Base-by-base conservation (phyloP, 2,888 invertebrate genomes). In the Thyatira batis region DNA sequence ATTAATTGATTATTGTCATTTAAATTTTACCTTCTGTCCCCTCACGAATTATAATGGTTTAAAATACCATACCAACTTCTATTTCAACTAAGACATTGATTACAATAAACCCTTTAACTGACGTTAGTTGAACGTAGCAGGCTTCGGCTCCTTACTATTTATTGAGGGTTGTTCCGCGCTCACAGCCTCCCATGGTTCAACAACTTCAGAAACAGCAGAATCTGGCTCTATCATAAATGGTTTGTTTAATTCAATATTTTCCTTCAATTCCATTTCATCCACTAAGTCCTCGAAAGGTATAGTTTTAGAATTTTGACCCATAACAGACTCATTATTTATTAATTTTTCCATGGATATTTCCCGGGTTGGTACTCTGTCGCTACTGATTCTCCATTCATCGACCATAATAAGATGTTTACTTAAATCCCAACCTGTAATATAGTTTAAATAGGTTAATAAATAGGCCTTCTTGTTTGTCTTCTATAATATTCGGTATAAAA, bases 371-470 rank as follows among this genome's bases (percentile, higher is more conserved):
- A 55, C 23, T 49, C 53, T 60, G 11, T 59, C 56, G 8, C 57
- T 59, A 51, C 61, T 67, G 25, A 85, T 28, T 11, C 94, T 92
- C 93, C 94, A 95, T 73, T 94, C 93, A 50, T 93, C 94, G 2
- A 93, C 87, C 50, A 93, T 80, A 21, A 95, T 69, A 21, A 94
- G 84, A 78, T 94, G 94, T 58, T 89, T 92, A 49, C 86, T 87
- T 17, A 92, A 81, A 51, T 88, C 84, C 95, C 95, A 95, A 49
- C 94, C 95, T 95, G 72, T 44, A 79, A 77, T 57, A 61, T 61
- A 54, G 8, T 30, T n/a, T 11, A 51, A 56, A 53, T 30, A 39
- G 23, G 21, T 51, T 51, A 50, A 54, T 52, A 11, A n/a, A 13
- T 5, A 9, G 13, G 6, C 8, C 13, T 25, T 25, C 3, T n/a